Conservation (phyloP, 2,888 invertebrate genomes). For the Tineola bisselliella region DNA sequence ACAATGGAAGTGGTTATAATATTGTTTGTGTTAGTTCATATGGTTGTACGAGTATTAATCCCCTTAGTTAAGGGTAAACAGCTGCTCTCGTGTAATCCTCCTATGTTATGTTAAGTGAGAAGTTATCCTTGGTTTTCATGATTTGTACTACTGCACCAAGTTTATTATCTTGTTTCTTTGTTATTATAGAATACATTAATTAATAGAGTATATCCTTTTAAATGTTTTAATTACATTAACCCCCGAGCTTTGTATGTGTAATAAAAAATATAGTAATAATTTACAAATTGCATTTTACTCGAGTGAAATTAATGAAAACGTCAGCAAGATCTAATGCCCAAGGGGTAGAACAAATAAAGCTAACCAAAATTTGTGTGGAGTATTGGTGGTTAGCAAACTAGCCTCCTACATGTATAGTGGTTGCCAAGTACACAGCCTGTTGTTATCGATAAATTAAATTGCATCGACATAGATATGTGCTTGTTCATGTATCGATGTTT, state of each 20-base stretch:
- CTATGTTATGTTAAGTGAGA: conserved; percentile 21
- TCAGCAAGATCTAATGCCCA: conserved; percentile 31
- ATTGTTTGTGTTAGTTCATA: conserved; percentile 16
- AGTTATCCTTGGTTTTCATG: conserved; percentile 33
- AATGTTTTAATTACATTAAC: too few species aligned
- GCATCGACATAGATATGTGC: conserved; percentile 25
- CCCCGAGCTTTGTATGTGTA: too few species aligned
- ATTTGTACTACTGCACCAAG: conserved; percentile 24
- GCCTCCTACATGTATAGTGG: conserved; percentile 12
- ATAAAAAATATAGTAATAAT: too few species aligned
- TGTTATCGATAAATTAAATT: conserved; percentile 51
- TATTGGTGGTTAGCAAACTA: conserved; percentile 14
- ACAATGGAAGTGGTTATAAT: too few species aligned
- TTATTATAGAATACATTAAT: too few species aligned
- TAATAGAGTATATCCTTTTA: too few species aligned
- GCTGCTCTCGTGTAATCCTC: conserved; percentile 45
- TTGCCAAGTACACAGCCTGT: conserved; percentile 22
- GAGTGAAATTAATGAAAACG: conserved; percentile 31
- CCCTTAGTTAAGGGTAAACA: conserved; percentile 49
- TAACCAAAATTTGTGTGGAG: conserved; percentile 18
- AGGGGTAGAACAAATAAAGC: conserved; percentile 33
- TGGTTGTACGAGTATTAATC: conserved; percentile 44
- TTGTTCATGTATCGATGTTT: not conserved
- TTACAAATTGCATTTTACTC: not conserved
- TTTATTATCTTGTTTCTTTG: not conserved